phyloP scores from a whole-genome alignment of 2,113 vertebrate genomes.

The Phaethornis superciliosus region DNA sequence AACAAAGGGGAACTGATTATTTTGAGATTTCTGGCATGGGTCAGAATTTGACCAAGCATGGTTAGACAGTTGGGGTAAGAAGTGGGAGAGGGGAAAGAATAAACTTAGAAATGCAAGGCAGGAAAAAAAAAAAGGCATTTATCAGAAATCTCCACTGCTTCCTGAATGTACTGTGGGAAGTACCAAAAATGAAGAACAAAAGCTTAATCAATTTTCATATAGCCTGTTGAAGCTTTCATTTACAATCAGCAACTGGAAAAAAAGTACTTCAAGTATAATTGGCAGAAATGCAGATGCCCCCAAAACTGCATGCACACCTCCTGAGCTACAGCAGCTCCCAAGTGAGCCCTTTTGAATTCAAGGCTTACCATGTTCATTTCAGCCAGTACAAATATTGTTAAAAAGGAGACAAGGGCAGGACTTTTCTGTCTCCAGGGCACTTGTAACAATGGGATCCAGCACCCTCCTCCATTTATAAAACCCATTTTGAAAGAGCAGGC shows the following conservation, averaged over 20 bases:
- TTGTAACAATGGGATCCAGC: background rate
- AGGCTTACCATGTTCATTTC: background rate
- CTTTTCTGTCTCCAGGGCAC: background rate
- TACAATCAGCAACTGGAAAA: background rate
- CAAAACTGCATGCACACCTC: background rate
- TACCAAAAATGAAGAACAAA: background rate
- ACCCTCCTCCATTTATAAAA: background rate
- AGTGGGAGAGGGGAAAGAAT: background rate
- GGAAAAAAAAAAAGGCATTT: background rate
- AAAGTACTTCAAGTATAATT: background rate
- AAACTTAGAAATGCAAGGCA: background rate
- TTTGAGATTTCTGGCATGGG: background rate
- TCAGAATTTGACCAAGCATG: background rate
- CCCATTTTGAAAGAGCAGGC: background rate
- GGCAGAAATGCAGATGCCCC: background rate
- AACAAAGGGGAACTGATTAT: background rate
- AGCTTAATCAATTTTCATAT: background rate
- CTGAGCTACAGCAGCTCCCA: background rate
- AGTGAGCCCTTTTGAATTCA: accelerated
- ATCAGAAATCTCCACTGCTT: background rate
- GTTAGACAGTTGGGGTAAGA: accelerated
- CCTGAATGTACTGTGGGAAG: background rate
- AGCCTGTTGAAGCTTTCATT: background rate
- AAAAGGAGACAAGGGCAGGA: background rate
- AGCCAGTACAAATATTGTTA: background rate